Conservation (phyloP, 2,113 vertebrate species). For the Crotalus helleri region DNA sequence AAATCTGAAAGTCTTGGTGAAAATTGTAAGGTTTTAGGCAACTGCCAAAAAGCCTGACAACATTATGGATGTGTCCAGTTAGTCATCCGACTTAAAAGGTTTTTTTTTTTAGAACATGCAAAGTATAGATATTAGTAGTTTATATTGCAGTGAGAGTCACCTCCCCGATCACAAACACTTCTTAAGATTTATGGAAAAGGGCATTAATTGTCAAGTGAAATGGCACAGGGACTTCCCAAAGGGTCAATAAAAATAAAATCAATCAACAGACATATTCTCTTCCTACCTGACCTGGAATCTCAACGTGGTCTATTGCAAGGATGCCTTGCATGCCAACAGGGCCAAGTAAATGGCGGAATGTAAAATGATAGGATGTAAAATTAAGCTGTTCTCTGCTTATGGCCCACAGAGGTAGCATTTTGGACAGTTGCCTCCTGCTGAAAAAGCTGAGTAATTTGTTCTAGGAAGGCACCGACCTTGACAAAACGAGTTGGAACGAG, state of each 20-base stretch:
- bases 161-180: not conserved
- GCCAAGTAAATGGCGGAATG: constrained; percentile 11
- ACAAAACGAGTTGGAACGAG: constrained; percentile 34
- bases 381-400: not conserved
- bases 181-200: not conserved
- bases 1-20: not conserved
- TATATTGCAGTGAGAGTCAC: not conserved
- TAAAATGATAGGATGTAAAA: constrained; percentile 6
- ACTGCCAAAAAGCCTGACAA: not conserved
- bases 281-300: not conserved
- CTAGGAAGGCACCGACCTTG: constrained; percentile 38
- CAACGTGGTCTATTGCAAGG: not conserved
- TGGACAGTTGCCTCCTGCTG: constrained; percentile 16
- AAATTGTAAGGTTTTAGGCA: not conserved
- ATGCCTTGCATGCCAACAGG: not conserved
- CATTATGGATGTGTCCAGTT: not conserved
- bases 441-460: constrained; percentile 30
- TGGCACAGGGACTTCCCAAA: not conserved
- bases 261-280: not conserved
- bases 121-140: not conserved
- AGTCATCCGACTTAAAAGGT: not conserved
- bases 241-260: not conserved
- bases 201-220: not conserved
- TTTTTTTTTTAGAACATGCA: not conserved
- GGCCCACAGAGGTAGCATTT: not conserved